phyloP scores from a whole-genome alignment of 2,797 vertebrate genomes.

The Vireo griseus region DNA sequence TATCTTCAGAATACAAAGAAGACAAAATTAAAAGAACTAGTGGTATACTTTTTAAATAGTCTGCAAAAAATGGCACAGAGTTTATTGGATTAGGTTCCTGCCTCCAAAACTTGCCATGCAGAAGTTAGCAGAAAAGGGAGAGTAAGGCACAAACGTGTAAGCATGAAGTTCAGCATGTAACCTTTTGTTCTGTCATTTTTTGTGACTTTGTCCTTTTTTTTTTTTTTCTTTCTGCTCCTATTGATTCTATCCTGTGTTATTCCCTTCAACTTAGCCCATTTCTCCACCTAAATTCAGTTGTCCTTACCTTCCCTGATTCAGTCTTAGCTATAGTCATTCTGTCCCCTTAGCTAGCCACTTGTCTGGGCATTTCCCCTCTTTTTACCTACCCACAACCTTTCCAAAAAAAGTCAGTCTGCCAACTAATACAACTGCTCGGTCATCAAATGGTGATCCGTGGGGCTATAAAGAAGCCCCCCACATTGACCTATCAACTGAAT shows the following conservation, averaged over 20 bases:
- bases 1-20: background rate
- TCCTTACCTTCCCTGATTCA: constrained; percentile 15
- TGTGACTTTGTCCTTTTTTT: constrained; percentile 56
- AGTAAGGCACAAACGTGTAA: background rate
- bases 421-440: background rate
- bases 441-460: constrained; percentile 35
- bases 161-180: constrained; percentile 46
- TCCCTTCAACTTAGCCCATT: constrained; percentile 29
- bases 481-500: constrained; percentile 40
- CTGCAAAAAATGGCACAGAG: background rate
- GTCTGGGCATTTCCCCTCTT: background rate
- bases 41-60: background rate
- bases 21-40: background rate
- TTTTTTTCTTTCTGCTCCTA: constrained; percentile 59
- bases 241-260: constrained; percentile 42
- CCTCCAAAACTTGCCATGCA: background rate
- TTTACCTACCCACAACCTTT: constrained; percentile 1
- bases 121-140: background rate
- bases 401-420: constrained; percentile 22
- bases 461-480: constrained; percentile 59
- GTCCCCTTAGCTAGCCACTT: background rate
- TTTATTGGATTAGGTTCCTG: background rate
- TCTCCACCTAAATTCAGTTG: background rate
- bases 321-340: background rate
- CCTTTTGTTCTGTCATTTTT: constrained; percentile 28